Base-by-base conservation (phyloP, 2,888 invertebrate genomes). In the Eupithecia tripunctaria region DNA sequence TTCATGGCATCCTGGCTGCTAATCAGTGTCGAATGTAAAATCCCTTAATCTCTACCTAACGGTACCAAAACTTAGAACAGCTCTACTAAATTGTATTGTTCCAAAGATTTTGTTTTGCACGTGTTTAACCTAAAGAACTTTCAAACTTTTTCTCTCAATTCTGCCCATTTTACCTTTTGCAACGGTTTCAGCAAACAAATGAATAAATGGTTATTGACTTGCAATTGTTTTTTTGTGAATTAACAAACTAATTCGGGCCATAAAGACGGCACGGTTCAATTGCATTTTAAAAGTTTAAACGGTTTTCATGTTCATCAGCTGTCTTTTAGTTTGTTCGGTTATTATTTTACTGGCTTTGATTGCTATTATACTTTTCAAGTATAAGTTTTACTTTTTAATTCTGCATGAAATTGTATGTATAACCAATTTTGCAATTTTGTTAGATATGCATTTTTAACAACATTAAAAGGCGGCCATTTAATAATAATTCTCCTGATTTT, bases 11-110 rank as follows among this genome's bases (percentile, higher is more conserved):
- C 43, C 43, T 43, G 18, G 47, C 47, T 47, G n/a, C 47, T n/a
- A n/a, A n/a, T n/a, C 47, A n/a, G 47, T n/a, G 2, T 47, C 59
- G 12, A 2, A 5, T 14, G 56, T 14, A 5, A 25, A 14, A n/a
- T 25, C 0, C 7, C 70, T 6, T 70, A 43, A 75, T 68, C 70
- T 66, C 71, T 75, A 78, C 76, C 75, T 85, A 85, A 85, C 85
- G 81, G 84, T 82, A 83, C 21, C 67, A 70, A 27, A 82, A 81
- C 81, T 79, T 82, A 71, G 77, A 75, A 68, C 60, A 64, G 68
- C 41, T 65, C 79, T 80, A 25, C 12, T 1, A 21, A 56, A 14
- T 67, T 78, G 81, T 81, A 84, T 79, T 75, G 70, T 47, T 29
- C 36, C 63, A 67, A 73, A 71, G 32, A 25, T 56, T 67, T 27